Percentiles rank a stretch among this genome's conserved stretches.
Conservation (phyloP, 2,888 invertebrate genomes). For the Acleris holmiana region DNA sequence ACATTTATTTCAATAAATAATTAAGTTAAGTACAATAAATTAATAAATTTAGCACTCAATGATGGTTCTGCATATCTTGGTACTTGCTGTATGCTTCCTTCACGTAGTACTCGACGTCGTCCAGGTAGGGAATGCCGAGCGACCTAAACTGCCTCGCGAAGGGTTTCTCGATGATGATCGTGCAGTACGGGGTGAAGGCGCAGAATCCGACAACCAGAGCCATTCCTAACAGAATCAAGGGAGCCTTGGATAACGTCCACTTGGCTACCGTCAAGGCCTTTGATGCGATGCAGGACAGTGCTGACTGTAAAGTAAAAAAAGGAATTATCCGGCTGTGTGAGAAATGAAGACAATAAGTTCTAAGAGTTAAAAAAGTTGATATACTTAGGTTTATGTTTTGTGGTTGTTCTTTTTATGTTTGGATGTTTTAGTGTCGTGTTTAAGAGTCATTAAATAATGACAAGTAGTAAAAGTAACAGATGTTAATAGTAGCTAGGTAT, state of each 20-base stretch:
- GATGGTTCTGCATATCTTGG: conserved; percentile 41
- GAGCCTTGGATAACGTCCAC: conserved; percentile 63
- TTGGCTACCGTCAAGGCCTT: conserved; percentile 52
- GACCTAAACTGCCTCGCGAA: conserved; percentile 61
- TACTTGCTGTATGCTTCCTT: conserved; percentile 47
- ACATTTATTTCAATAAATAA: conserved; percentile 25
- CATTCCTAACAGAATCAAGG: conserved; percentile 61
- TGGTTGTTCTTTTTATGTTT: no score
- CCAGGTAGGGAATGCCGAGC: conserved; percentile 67
- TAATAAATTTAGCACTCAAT: conserved; percentile 16
- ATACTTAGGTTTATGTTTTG: no score
- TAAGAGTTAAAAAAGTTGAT: no score
- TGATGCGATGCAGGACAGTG: conserved; percentile 43
- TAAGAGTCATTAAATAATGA: no score
- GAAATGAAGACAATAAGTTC: no score
- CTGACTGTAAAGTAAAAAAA: conserved; percentile 42
- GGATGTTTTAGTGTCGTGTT: no score
- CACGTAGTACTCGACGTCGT: conserved; percentile 47
- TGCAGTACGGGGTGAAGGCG: conserved; percentile 81
- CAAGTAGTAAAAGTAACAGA: background rate
- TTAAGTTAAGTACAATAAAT: conserved; percentile 23
- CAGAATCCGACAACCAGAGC: conserved; percentile 81
- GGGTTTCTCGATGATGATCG: conserved; percentile 70
- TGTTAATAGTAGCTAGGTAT: background rate
- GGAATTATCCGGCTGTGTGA: no score